Conservation (phyloP, 2,888 invertebrate genomes). For the Notodonta ziczac region DNA sequence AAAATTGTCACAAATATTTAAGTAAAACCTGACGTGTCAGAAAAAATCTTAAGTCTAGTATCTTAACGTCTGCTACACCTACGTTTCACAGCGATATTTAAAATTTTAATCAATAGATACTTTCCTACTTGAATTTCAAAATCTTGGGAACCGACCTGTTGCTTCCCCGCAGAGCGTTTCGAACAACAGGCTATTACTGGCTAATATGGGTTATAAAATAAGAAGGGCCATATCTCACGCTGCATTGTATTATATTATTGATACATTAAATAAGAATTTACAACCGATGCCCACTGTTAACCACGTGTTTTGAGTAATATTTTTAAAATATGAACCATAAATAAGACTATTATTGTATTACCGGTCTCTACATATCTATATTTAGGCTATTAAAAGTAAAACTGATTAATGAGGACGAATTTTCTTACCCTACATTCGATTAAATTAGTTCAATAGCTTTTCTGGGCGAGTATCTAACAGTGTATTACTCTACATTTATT, state of each 20-base stretch:
- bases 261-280: constrained; percentile 39
- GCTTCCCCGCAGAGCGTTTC: background rate
- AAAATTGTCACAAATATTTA: too few relatives aligned
- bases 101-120: too few relatives aligned
- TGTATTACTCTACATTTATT: too few relatives aligned
- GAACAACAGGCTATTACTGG: background rate
- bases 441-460: too few relatives aligned
- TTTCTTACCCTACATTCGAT: background rate
- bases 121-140: too few relatives aligned
- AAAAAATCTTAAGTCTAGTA: too few relatives aligned
- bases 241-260: constrained; percentile 25
- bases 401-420: background rate
- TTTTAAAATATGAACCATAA: constrained; percentile 29
- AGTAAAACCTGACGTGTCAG: too few relatives aligned
- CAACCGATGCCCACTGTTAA: constrained; percentile 24
- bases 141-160: too few relatives aligned
- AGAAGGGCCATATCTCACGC: constrained; percentile 36
- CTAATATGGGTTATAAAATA: constrained; percentile 34
- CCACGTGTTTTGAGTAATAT: constrained; percentile 31
- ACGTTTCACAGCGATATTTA: too few relatives aligned
- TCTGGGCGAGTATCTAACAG: too few relatives aligned
- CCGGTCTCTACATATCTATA: constrained; percentile 10
- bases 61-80: too few relatives aligned
- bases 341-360: constrained; percentile 24
- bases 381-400: constrained; percentile 21